Base-by-base conservation (phyloP, 2,113 vertebrate species). In the Blennius ocellaris region DNA sequence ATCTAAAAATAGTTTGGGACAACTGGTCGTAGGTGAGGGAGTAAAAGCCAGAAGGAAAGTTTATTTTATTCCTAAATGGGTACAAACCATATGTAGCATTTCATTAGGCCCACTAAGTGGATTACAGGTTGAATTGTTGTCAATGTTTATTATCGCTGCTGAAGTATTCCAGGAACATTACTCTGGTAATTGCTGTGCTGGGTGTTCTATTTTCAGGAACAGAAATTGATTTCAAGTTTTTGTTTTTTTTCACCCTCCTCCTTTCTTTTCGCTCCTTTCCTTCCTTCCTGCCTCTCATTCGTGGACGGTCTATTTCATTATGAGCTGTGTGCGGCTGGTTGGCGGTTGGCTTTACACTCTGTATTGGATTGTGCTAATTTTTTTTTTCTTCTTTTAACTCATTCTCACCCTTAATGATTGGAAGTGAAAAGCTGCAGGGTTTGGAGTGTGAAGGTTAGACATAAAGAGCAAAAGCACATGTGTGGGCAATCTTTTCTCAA, bases 81-180 rank as follows among this genome's bases (percentile, higher is more conserved):
- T 44, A 56, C 51, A 73, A 82, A 85, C 56, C 65, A 50, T 49
- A 77, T 63, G 37, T 54, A 72, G 62, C 64, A 51, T 89, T 82
- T 85, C 61, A 88, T 88, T 81, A 65, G 48, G 44, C 52, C 12
- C 59, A 77, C 56, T 60, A 73, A 81, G 68, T 66, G 53, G 65
- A 74, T 86, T 63, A 71, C 54, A 82, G 69, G 73, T 68, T 50
- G 52, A 73, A 50, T 55, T 64, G 43, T 75, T 11, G 45, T 80
- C 58, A 52, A 5, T 66, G 60, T 59, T 64, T 77, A 59, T 80
- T 83, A 56, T 72, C 75, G 50, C 73, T 64, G 48, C 4, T 38
- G 69, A 83, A 53, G 39, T 50, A 48, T 82, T 74, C 45, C 60
- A 52, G 68, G 47, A 84, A 75, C 69, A 73, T 74, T 70, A 54